Evolutionary conservation across 2,888 invertebrate species (phyloP).

Genomic region (Chalcis sispes): DNA sequence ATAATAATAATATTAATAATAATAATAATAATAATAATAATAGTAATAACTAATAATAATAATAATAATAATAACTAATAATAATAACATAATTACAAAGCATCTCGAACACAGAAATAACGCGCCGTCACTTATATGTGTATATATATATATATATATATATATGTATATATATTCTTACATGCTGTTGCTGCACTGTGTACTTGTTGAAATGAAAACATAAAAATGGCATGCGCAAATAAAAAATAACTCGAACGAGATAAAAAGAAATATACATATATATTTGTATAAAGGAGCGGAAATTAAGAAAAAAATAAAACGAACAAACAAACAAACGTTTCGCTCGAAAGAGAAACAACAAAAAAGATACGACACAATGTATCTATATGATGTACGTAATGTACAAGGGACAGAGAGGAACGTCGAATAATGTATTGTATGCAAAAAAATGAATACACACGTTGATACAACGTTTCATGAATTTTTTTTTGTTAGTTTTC

Average conservation of each 20-base stretch:
- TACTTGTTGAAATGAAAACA: conserved; percentile 50
- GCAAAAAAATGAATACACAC: conserved; percentile 37
- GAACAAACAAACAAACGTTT: no score
- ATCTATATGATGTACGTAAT: no score
- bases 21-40: conserved; percentile 62
- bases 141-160: no score
- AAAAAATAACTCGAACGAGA: conserved; percentile 19
- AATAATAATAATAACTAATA: conserved; percentile 48
- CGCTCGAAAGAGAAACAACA: conserved; percentile 37
- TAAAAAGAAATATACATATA: neutral
- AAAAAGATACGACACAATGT: conserved; percentile 38
- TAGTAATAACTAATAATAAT: conserved; percentile 64
- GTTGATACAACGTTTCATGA: conserved; percentile 57
- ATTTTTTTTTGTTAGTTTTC: conserved; percentile 66
- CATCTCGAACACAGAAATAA: conserved; percentile 71
- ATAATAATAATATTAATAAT: conserved; percentile 68
- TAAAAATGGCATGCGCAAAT: conserved; percentile 34
- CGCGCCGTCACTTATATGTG: conserved; percentile 52
- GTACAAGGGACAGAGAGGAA: conserved; percentile 31
- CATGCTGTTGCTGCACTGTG: conserved; percentile 34
- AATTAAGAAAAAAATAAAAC: conserved; percentile 27
- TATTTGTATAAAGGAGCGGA: conserved; percentile 31
- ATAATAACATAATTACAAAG: conserved; percentile 64
- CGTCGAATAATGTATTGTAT: conserved; percentile 4
- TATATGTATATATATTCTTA: no score